Evolutionary conservation across 2,113 vertebrate species (phyloP).

Genomic region (Ochotona curzoniae): DNA sequence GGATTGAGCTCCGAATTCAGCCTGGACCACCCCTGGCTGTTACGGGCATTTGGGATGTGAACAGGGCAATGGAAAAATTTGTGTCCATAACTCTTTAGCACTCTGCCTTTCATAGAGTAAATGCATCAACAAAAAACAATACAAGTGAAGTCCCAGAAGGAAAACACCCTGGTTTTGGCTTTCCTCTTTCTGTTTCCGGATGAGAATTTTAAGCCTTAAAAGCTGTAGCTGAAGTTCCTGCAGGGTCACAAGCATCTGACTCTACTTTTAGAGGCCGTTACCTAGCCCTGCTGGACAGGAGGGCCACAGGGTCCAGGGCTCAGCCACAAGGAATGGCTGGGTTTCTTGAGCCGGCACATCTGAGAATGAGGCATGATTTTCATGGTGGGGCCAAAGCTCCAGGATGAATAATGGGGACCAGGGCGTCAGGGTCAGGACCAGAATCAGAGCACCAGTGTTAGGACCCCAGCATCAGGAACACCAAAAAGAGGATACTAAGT

Average conservation of each 20-base stretch:
- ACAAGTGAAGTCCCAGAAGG: neutral
- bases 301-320: neutral
- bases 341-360: neutral
- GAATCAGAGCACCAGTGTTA: neutral
- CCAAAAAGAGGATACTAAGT: neutral
- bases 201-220: neutral
- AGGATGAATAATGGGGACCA: no score
- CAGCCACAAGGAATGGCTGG: neutral
- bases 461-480: neutral
- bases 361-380: no score
- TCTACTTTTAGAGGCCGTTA: neutral
- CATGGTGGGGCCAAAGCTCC: no score
- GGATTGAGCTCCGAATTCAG: no score
- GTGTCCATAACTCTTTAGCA: no score
- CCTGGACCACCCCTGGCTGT: no score
- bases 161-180: neutral
- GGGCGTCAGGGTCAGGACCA: no score
- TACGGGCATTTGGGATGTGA: no score
- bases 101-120: no score
- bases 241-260: neutral
- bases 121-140: no score
- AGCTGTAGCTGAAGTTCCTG: neutral
- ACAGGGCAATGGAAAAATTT: no score
- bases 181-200: neutral
- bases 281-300: no score